phyloP scores from a whole-genome alignment of 2,888 invertebrate species.

The Drosophila lutescens region DNA sequence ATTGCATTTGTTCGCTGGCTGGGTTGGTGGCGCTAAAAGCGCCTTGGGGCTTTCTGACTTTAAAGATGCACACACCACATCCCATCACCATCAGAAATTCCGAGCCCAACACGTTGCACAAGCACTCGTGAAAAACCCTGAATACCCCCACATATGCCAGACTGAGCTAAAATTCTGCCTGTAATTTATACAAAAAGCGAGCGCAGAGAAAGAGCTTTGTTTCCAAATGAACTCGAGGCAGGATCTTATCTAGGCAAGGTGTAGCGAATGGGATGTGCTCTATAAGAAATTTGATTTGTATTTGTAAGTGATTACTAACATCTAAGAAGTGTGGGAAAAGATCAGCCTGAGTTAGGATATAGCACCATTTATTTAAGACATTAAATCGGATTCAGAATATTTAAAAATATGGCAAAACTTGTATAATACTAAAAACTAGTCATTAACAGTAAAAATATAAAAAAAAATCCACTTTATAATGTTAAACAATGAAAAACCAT shows the following conservation, averaged over 20 bases:
- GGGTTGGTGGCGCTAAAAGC: constrained; percentile 34
- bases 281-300: background rate
- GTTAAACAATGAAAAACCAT: no score
- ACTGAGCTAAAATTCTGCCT: constrained; percentile 33
- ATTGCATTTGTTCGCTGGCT: constrained; percentile 25
- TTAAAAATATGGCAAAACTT: no score
- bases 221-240: constrained; percentile 54
- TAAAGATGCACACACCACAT: constrained; percentile 35
- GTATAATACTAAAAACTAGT: no score
- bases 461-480: no score
- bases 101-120: constrained; percentile 35
- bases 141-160: constrained; percentile 9
- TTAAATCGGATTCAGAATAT: no score
- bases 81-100: constrained; percentile 24
- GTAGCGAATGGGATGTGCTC: constrained; percentile 8
- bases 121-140: constrained; percentile 23
- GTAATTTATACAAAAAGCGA: constrained; percentile 53
- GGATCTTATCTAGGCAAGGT: background rate
- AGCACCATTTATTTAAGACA: no score
- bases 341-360: no score
- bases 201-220: constrained; percentile 34
- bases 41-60: constrained; percentile 42
- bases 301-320: no score
- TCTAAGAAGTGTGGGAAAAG: no score
- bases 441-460: no score